Base-by-base conservation (phyloP, 2,113 vertebrate species). In the Nasalis larvatus region DNA sequence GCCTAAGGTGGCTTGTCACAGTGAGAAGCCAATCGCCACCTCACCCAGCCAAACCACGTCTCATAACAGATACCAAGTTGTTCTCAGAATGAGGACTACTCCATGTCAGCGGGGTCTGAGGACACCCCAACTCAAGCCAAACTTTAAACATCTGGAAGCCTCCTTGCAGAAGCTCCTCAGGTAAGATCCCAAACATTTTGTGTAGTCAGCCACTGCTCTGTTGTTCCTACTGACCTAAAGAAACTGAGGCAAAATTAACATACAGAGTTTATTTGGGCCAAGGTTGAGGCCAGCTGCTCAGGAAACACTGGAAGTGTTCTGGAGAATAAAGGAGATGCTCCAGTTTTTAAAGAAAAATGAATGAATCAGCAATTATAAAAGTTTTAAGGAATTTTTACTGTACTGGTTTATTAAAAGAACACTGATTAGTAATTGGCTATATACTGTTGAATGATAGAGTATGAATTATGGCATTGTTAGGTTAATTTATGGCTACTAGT, bases 31-130 rank as follows among this genome's bases (percentile, higher is more conserved):
- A 18, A 30, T 35, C 14, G 11, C 30, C 16, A 54, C 23, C 17
- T 20, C 21, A n/a, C 25, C 25, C 54, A 81, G 21, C 9, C 69
- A 32, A 88, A 23, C 2, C 2, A 9, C 20, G 32, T 32, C 54
- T 30, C 37, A 68, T 56, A 9, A 3, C 21, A 74, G 52, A 23
- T 0, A 7, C 6, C 30, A 6, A 1, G n/a, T 8, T 21, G 7
- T 32, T 45, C 42, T 90, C 63, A 4, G 4, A 5, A 8, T 4
- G 40, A 49, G 47, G n/a, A 5, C 10, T 1, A 13, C 47, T 63
- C 42, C 25, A 16, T 11, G 54, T n/a, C 12, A 14, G 52, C 20
- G 42, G 52, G 49, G 45, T 74, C n/a, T 11, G 25, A 13, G n/a
- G 68, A 73, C 32, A 10, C 1, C 13, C n/a, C 69, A 37, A 56